phyloP scores from a whole-genome alignment of 2,888 invertebrate genomes.

The Polyploca ridens region DNA sequence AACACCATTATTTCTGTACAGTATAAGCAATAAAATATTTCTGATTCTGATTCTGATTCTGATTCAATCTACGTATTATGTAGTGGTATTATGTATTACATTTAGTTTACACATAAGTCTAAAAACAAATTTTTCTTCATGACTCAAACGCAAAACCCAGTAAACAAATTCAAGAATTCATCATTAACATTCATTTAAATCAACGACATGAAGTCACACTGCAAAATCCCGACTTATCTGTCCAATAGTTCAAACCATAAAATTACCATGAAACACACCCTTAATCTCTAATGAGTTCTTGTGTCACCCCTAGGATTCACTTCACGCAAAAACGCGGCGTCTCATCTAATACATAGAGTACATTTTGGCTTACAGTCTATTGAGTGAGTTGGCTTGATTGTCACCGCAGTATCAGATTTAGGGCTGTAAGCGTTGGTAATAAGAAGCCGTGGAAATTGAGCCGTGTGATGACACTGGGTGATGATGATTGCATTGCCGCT shows the following conservation, averaged over 20 bases:
- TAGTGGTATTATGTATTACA: no score
- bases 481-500: conserved; percentile 90
- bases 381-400: conserved; percentile 47
- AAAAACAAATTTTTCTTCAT: no score
- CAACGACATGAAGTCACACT: background rate
- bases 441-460: conserved; percentile 49
- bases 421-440: conserved; percentile 49
- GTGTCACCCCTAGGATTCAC: conserved; percentile 21
- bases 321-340: conserved; percentile 48
- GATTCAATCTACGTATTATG: no score
- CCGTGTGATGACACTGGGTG: conserved; percentile 67
- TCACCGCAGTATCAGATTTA: conserved; percentile 70
- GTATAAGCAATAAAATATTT: no score
- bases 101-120: no score
- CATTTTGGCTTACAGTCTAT: conserved; percentile 18
- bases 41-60: no score
- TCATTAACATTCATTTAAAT: no score
- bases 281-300: background rate
- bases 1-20: no score
- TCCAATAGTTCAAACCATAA: background rate
- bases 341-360: conserved; percentile 37
- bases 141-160: no score
- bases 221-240: background rate
- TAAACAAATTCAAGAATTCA: no score
- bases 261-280: background rate